Conservation (phyloP, 2,113 vertebrate genomes). For the Apistogramma diplotaenia region DNA sequence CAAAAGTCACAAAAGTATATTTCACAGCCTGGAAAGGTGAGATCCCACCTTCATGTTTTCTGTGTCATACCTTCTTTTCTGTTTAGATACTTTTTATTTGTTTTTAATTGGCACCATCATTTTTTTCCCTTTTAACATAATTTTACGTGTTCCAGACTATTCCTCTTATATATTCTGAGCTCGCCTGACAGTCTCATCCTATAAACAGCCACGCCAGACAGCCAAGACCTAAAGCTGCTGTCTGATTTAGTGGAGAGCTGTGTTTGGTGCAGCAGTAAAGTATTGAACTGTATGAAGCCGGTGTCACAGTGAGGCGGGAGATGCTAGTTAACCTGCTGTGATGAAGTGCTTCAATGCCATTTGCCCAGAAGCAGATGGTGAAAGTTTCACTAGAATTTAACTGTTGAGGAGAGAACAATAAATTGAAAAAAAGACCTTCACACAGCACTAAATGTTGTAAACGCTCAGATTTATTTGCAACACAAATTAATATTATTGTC, state of each 20-base stretch:
- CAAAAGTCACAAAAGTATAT: background rate
- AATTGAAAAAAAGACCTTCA: background rate
- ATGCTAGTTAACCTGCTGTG: conserved; percentile 55
- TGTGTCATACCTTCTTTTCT: background rate
- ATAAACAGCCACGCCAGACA: conserved; percentile 3
- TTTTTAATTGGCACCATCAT: background rate
- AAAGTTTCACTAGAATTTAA: background rate
- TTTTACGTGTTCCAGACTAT: background rate
- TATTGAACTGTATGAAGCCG: conserved; percentile 19
- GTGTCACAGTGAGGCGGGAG: conserved; percentile 29
- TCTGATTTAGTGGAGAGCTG: conserved; percentile 31
- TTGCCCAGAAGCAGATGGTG: conserved; percentile 29
- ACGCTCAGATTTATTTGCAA: conserved; percentile 50
- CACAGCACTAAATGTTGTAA: conserved; percentile 32
- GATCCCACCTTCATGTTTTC: background rate
- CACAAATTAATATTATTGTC: conserved; percentile 39
- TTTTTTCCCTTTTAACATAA: background rate
- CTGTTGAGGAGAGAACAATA: background rate
- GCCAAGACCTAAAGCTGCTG: background rate
- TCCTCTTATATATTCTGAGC: background rate
- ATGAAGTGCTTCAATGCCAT: conserved; percentile 50
- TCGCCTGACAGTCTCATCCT: background rate
- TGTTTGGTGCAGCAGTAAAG: conserved; percentile 31
- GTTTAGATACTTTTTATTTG: background rate
- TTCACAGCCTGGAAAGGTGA: background rate